Evolutionary conservation across 2,888 invertebrate species (phyloP).

Genomic region (Cerastis rubricosa): DNA sequence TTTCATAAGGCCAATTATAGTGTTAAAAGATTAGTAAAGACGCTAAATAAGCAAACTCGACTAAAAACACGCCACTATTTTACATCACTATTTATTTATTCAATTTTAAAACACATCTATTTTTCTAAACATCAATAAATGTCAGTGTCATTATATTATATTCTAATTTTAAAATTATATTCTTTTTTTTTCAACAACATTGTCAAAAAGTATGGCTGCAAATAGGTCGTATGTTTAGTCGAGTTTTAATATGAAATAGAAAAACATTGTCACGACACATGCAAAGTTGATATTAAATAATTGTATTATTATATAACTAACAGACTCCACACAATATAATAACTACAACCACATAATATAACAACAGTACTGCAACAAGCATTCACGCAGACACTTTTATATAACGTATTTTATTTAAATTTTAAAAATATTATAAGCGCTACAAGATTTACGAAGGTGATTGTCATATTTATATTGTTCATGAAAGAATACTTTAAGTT

Average conservation of each 20-base stretch:
- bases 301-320: conserved; percentile 25
- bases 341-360: conserved; percentile 52
- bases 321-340: conserved; percentile 40
- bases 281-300: conserved; percentile 41
- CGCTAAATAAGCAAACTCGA: conserved; percentile 55
- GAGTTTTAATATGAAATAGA: conserved; percentile 48
- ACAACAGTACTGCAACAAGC: conserved; percentile 55
- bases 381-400: conserved; percentile 45
- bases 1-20: conserved; percentile 74
- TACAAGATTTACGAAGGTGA: conserved; percentile 63
- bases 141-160: conserved; percentile 26
- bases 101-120: conserved; percentile 45
- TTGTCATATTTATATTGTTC: conserved; percentile 48
- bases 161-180: conserved; percentile 49
- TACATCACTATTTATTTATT: conserved; percentile 31
- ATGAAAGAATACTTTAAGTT: conserved; percentile 25
- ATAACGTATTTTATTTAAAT: conserved; percentile 51
- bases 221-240: conserved; percentile 53
- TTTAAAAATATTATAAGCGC: conserved; percentile 55
- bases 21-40: conserved; percentile 33
- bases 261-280: conserved; percentile 56
- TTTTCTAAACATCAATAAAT: conserved; percentile 51
- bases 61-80: conserved; percentile 53
- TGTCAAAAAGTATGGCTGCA: conserved; percentile 9
- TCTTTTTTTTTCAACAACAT: conserved; percentile 48